phyloP scores from a whole-genome alignment of 2,888 invertebrate genomes.

The Sepioteuthis lessoniana region DNA sequence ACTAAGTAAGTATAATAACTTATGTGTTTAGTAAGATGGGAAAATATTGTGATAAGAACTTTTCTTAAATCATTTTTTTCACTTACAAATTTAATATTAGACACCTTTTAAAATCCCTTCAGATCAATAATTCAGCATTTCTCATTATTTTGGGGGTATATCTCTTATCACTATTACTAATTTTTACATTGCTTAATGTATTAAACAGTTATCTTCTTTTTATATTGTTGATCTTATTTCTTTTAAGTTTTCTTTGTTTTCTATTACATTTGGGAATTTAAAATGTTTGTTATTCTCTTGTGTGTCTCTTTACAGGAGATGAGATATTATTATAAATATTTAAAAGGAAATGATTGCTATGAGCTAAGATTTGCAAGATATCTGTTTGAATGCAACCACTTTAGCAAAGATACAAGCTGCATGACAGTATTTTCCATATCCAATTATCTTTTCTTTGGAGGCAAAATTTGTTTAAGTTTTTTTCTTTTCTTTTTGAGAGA shows the following conservation, averaged over 20 bases:
- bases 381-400: background rate
- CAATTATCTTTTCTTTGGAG: background rate
- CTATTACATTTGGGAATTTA: background rate
- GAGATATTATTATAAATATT: conserved; percentile 25
- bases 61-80: background rate
- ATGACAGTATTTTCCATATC: background rate
- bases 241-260: background rate
- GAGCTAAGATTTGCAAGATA: background rate
- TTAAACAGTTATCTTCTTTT: background rate
- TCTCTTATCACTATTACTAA: background rate
- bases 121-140: background rate
- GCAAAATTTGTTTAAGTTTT: background rate
- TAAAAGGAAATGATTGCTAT: background rate
- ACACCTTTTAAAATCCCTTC: background rate
- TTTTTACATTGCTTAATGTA: background rate
- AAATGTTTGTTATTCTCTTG: background rate
- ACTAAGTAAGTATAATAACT: background rate
- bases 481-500: background rate
- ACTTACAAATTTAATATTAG: background rate
- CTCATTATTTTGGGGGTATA: background rate
- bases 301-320: background rate
- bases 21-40: background rate
- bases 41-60: background rate
- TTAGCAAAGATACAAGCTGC: background rate
- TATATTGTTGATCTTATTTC: background rate